Conservation (phyloP, 2,888 invertebrate genomes). For the Stenichneumon culpator region DNA sequence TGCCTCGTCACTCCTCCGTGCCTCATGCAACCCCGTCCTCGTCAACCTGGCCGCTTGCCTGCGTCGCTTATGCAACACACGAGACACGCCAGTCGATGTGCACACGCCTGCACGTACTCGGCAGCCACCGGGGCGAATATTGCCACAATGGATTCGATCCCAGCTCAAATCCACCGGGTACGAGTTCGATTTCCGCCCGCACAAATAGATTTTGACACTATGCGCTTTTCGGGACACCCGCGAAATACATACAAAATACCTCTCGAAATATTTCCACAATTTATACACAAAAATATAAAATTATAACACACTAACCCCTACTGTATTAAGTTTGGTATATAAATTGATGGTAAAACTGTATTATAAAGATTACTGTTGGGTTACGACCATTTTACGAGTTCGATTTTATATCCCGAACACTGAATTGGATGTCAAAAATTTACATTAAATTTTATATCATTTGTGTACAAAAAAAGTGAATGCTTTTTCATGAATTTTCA, state of each 20-base stretch:
- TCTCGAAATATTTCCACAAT: neutral
- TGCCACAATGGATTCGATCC: constrained; percentile 2
- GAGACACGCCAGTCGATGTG: neutral
- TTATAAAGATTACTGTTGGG: neutral
- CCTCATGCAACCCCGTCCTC: neutral
- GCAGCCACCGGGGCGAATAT: neutral
- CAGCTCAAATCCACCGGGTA: neutral
- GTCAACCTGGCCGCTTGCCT: neutral
- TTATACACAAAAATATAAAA: neutral
- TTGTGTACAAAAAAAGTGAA: neutral
- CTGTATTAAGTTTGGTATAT: neutral
- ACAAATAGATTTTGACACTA: neutral
- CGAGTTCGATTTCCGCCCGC: constrained; percentile 12
- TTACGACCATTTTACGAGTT: neutral
- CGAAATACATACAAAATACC: neutral
- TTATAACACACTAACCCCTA: neutral
- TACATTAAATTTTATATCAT: neutral
- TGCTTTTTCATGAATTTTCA: neutral
- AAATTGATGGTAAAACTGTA: neutral
- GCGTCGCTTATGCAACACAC: constrained; percentile 10
- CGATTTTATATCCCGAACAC: neutral
- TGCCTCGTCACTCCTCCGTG: neutral
- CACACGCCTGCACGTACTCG: constrained; percentile 1
- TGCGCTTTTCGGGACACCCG: neutral
- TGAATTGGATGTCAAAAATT: neutral